These are phyloP conservation scores for Coreius guichenoti DNA, from an alignment of 2,797 vertebrate species.

Conservation along the genomic window DNA sequence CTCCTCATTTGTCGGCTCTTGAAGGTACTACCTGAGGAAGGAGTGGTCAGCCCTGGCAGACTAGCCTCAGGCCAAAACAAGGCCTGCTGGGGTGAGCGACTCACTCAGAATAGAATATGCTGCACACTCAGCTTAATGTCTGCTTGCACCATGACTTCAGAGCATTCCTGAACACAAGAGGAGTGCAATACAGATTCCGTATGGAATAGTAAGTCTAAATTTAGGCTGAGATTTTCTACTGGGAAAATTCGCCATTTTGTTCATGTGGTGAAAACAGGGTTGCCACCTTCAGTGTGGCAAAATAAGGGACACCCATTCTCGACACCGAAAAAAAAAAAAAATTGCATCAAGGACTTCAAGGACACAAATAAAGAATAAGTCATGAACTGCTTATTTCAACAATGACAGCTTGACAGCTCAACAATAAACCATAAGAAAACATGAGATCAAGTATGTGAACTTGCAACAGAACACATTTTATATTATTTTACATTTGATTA, in stretches of 20 bases:
- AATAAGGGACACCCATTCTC: too few relatives aligned
- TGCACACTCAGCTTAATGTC: slow-evolving; percentile 46
- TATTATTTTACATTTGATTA: too few relatives aligned
- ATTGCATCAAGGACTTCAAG: too few relatives aligned
- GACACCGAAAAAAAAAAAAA: too few relatives aligned
- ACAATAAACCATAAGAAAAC: too few relatives aligned
- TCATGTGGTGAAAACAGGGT: neutral
- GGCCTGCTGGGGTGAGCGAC: slow-evolving; percentile 70
- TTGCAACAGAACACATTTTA: too few relatives aligned
- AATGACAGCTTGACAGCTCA: too few relatives aligned
- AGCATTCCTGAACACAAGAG: slow-evolving; percentile 26
- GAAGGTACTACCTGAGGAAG: slow-evolving; percentile 63
- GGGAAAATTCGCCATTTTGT: slow-evolving; percentile 1
- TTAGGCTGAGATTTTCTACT: slow-evolving; percentile 16
- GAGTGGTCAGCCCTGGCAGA: slow-evolving; percentile 71
- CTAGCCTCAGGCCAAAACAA: slow-evolving; percentile 76
- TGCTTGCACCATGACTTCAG: slow-evolving; percentile 23
- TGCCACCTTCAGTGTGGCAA: too few relatives aligned
- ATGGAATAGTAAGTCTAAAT: slow-evolving; percentile 28
- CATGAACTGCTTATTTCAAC: too few relatives aligned
- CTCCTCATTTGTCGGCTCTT: slow-evolving; percentile 14
- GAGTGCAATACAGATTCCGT: slow-evolving; percentile 12
- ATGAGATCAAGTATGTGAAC: too few relatives aligned
- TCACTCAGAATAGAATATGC: slow-evolving; percentile 58
- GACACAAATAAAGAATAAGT: too few relatives aligned